Conservation (phyloP, 2,113 vertebrate species). For the Saccopteryx bilineata region DNA sequence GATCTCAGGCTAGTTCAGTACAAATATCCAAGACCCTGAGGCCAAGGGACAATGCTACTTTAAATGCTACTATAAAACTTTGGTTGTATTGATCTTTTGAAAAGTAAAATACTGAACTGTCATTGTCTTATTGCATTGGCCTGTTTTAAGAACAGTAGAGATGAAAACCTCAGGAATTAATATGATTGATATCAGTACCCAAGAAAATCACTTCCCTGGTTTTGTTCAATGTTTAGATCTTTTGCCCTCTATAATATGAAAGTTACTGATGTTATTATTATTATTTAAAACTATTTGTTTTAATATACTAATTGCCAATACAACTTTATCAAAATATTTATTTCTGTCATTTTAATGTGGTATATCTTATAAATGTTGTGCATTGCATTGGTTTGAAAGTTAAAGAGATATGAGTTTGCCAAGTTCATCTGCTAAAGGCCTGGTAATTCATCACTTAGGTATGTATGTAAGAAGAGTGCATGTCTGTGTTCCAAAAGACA, state of each 20-base stretch:
- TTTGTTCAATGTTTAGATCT: constrained; percentile 54
- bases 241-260: not conserved
- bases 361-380: not conserved
- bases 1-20: not conserved
- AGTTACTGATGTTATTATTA: constrained; percentile 1
- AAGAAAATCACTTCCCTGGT: not conserved
- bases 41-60: not conserved
- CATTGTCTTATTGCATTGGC: not conserved
- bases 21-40: not conserved
- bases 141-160: not conserved
- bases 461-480: not conserved
- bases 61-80: not conserved
- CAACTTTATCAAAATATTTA: not conserved
- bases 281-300: constrained; percentile 41
- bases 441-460: not conserved
- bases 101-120: not conserved
- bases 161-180: not conserved
- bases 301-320: not conserved
- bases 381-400: constrained; percentile 8
- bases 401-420: not conserved
- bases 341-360: not conserved
- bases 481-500: not conserved
- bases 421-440: not conserved
- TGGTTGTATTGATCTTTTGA: constrained; percentile 8
- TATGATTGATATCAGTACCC: not conserved